A percentile compares a stretch with the other conserved stretches of the same genome.
Evolutionary conservation across 2,888 invertebrate species (phyloP).

Genomic region (Nephrotoma flavescens): DNA sequence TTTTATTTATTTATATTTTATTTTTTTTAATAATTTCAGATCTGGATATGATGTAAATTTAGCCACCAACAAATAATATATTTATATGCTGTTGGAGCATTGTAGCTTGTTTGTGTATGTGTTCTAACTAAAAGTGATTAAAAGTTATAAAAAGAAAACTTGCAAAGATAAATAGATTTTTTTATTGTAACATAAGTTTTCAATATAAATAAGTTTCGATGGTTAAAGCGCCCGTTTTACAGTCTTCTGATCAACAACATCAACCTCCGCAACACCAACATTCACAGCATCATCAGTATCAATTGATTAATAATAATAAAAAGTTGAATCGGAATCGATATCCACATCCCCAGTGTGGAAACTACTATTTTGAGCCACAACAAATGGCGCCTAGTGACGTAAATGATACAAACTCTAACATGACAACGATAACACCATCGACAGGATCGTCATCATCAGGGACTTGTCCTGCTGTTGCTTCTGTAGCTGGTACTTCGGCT

Average conservation of each 20-base stretch:
- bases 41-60: background rate
- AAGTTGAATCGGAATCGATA: background rate
- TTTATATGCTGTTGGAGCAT: background rate
- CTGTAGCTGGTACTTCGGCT: background rate
- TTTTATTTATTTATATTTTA: background rate
- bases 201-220: conserved; percentile 7
- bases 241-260: conserved; percentile 7
- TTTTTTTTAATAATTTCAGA: background rate
- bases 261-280: conserved; percentile 11
- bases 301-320: background rate
- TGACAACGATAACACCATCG: background rate
- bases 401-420: background rate
- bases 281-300: conserved; percentile 11
- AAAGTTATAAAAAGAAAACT: background rate
- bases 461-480: background rate
- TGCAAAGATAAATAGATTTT: background rate
- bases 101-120: background rate
- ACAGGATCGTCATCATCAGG: background rate
- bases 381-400: background rate
- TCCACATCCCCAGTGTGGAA: background rate
- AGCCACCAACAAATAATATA: background rate
- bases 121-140: background rate
- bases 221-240: conserved; percentile 13
- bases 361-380: background rate
- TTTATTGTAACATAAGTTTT: background rate